These are phyloP conservation scores for Gouania willdenowi DNA, from an alignment of 2,797 vertebrate species.

Conservation along the genomic window DNA sequence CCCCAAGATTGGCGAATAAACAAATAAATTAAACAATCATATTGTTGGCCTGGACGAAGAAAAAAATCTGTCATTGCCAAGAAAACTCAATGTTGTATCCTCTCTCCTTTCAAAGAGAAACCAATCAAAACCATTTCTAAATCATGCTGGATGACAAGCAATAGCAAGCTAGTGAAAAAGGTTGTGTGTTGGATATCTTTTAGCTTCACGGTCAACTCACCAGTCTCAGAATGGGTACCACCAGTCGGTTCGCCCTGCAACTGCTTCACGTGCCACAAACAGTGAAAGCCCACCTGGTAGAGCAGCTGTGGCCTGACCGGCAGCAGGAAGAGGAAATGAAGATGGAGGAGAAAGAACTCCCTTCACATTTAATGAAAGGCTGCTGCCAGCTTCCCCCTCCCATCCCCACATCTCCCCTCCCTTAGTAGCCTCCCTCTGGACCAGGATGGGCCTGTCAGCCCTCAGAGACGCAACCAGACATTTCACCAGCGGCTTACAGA, in stretches of 20 bases:
- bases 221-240: conserved; percentile 16
- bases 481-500: conserved; percentile 26
- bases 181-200: no score
- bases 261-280: conserved; percentile 15
- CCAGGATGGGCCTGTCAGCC: conserved; percentile 38
- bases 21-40: no score
- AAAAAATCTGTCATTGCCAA: no score
- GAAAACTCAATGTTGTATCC: no score
- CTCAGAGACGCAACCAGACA: conserved; percentile 40
- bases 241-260: conserved; percentile 10
- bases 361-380: conserved; percentile 49
- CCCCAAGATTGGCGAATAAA: no score
- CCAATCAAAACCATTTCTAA: no score
- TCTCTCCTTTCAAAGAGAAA: no score
- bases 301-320: conserved; percentile 21
- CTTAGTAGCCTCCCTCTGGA: conserved; percentile 11
- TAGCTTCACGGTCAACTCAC: conserved; percentile 57
- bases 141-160: no score
- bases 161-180: no score
- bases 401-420: conserved; percentile 1
- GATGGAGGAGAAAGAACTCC: conserved; percentile 41
- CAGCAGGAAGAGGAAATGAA: conserved; percentile 41
- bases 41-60: no score
- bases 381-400: conserved; percentile 31
- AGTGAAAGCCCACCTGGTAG: conserved; percentile 27